Base-by-base conservation (phyloP, 2,113 vertebrate genomes). In the Phyllostomus hastatus region DNA sequence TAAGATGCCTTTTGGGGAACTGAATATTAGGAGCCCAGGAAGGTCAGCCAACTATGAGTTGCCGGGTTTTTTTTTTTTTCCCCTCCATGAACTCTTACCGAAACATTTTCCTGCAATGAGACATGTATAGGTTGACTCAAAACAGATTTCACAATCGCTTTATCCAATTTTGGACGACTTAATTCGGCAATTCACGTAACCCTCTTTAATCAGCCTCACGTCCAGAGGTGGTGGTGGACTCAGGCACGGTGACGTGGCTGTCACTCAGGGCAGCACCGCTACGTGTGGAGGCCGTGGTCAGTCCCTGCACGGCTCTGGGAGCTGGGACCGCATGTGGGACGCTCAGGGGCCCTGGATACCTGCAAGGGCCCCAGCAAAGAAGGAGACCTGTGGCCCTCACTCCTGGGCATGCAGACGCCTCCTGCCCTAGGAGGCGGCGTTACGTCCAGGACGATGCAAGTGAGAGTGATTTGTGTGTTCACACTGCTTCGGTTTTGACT, bases 1-100 rank as follows among this genome's bases (percentile, higher is more conserved):
- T 98, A 98, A 98, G 98, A 98, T 99, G 98, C 98, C 99, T 99
- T 98, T 98, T 98, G 98, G 98, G 98, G 98, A 98, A 98, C 97
- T 93, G 97, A 97, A 96, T 98, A 98, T 98, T 98, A 98, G 98
- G 98, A 98, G 98, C 98, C 98, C 98, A 96, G 96, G 98, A 98
- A 98, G 99, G 98, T 98, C 98, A 98, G 98, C 98, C 98, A 98
- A 98, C 98, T 98, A 97, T 95, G 97, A 97, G 97, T 97, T 98
- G 97, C 97, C 95, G 97, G 90, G 75, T 41, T 43, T 97, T 48
- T 48, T 48, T 50, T 50, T 76, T 98, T 98, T 97, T 50, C 41
- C 35, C 72, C 98, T 98, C 96, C 97, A 75, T 97, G 97, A 98
- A 98, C 98, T 98, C 98, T 98, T 98, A 97, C 97, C 91, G 98